Base-by-base conservation (phyloP, 1,140 invertebrate species). In the Marisa cornuarietis region DNA sequence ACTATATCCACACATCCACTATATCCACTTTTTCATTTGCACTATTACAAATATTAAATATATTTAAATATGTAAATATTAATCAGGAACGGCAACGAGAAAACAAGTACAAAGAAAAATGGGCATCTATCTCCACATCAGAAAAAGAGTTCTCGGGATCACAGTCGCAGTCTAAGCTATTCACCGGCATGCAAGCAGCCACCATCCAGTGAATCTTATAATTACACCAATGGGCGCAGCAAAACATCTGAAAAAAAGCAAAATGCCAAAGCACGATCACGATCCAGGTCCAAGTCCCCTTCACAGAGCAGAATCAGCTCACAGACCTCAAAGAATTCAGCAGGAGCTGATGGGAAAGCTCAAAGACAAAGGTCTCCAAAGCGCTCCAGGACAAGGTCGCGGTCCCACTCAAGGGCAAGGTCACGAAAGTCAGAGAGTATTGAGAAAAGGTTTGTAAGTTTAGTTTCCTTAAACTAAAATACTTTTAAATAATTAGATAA, bases 291-390 rank as follows among this genome's bases (percentile, higher is more conserved):
- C 1, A 61, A 31, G 0, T 14, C 74, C 24, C 54, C 74, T 9
- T 11, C 24, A 42, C 54, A 49, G 54, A 22, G 26, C 26, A 63
- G n/a, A 22, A 62, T 16, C 61, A 58, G 18, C 52, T 26, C 63
- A 4, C 54, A 74, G 31, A 54, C 78, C 65, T 22, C 77, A 58
- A 61, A 80, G 72, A 76, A 49, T 66, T 52, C 65, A 62, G 54
- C 52, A 0, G 26, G 31, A 76, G 68, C 51, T n/a, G 51, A 51
- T n/a, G 51, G 20, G 69, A 82, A 52, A 63, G 49, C 22, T 42
- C 78, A 82, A 61, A 79, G 49, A 61, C 82, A 80, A 72, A 80
- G 72, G 80, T 79, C 78, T 75, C 78, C 78, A 42, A 74, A 74
- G 24, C 62, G 42, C n/a, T 82, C 79, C 11, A 62, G 81, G 24